Conservation (phyloP, 2,113 vertebrate genomes). For the Pterophyllum scalare region DNA sequence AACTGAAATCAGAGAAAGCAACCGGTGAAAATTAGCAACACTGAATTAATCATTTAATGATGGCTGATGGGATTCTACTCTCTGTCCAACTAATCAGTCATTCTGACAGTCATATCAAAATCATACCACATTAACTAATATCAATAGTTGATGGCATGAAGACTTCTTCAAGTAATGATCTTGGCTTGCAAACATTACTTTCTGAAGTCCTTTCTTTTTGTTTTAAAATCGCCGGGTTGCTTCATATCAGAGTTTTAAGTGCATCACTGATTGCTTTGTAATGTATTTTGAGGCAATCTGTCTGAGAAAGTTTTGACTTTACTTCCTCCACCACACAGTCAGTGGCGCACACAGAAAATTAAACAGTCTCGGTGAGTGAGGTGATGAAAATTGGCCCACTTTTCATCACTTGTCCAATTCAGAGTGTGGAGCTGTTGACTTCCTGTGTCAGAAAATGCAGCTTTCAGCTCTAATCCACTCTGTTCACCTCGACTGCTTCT, state of each 20-base stretch:
- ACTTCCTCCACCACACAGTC: background rate
- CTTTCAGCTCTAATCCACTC: conserved; percentile 38
- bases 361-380: background rate
- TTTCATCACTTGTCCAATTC: conserved; percentile 54
- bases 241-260: background rate
- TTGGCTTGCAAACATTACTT: background rate
- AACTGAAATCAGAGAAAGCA: too few relatives aligned
- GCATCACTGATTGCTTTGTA: background rate
- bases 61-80: too few relatives aligned
- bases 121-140: background rate
- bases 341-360: background rate
- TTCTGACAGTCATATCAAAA: too few relatives aligned
- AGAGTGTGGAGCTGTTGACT: conserved; percentile 28
- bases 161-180: background rate
- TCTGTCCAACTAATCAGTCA: too few relatives aligned
- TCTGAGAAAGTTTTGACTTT: background rate
- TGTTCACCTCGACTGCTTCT: conserved; percentile 40
- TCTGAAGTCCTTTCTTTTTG: background rate
- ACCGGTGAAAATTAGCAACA: background rate
- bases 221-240: background rate
- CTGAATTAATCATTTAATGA: background rate
- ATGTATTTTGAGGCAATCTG: background rate
- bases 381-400: conserved; percentile 46
- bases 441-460: conserved; percentile 39
- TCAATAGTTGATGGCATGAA: background rate